Evolutionary conservation across 2,888 invertebrate species (phyloP).

Genomic region (Neocrepidodera transversa): DNA sequence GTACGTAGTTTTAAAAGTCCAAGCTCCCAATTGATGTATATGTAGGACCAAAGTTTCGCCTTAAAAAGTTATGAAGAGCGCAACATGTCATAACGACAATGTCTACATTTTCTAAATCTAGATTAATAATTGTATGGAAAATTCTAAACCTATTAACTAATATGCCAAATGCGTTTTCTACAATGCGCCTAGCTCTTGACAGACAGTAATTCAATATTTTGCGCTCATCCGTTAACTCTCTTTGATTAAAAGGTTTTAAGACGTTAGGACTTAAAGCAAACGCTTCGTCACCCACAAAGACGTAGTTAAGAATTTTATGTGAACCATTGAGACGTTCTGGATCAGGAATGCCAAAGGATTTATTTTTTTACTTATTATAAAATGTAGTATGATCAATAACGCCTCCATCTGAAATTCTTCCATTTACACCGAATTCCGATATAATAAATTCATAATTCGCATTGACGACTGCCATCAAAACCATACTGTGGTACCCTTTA

Average conservation of each 20-base stretch:
- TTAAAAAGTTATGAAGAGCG: not conserved
- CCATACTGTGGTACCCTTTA: not conserved
- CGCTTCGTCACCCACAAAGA: slow-evolving; percentile 10
- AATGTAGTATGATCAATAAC: slow-evolving; percentile 3
- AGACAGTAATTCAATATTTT: no score
- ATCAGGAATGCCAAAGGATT: not conserved
- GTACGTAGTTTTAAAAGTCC: no score
- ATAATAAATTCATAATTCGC: not conserved
- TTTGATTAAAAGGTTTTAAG: slow-evolving; percentile 5
- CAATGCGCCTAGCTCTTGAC: no score
- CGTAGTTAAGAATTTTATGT: no score
- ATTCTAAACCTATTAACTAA: not conserved
- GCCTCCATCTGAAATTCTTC: slow-evolving; percentile 3
- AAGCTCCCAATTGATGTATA: no score
- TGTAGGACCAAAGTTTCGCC: no score
- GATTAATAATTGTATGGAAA: not conserved
- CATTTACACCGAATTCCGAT: slow-evolving; percentile 1
- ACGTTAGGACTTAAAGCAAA: slow-evolving; percentile 2
- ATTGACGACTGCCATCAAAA: not conserved
- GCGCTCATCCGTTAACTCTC: not conserved
- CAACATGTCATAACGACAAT: not conserved
- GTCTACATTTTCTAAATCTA: not conserved
- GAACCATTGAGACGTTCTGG: not conserved
- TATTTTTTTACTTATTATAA: not conserved
- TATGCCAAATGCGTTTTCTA: slow-evolving; percentile 32